Evolutionary conservation across 1,140 invertebrate species (phyloP).

Genomic region (Acromyrmex heyeri): DNA sequence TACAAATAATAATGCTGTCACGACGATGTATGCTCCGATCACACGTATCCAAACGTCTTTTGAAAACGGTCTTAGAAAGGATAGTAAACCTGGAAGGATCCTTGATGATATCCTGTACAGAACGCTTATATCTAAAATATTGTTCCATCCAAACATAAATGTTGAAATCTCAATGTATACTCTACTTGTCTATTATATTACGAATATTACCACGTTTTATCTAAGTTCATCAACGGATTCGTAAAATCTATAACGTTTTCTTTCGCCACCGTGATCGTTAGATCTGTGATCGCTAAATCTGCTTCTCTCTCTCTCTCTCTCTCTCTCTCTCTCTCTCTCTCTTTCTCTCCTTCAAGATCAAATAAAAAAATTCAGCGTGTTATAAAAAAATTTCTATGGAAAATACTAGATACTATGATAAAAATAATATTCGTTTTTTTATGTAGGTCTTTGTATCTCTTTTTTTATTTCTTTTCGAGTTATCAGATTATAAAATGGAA

Average conservation of each 20-base stretch:
- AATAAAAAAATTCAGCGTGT: slow-evolving; percentile 34
- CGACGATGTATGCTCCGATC: slow-evolving; percentile 91
- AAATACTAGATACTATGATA: background rate
- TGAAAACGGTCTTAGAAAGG: slow-evolving; percentile 95
- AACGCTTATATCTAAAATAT: slow-evolving; percentile 91
- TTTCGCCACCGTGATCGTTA: slow-evolving; percentile 95
- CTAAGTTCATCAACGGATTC: slow-evolving; percentile 95
- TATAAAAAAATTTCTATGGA: background rate
- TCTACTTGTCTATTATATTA: background rate
- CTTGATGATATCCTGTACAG: slow-evolving; percentile 93
- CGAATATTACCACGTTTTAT: slow-evolving; percentile 79
- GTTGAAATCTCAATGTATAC: background rate
- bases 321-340: no score
- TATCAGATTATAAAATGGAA: background rate
- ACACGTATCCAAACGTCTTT: slow-evolving; percentile 93
- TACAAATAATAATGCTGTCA: slow-evolving; percentile 93
- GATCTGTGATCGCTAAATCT: slow-evolving; percentile 93
- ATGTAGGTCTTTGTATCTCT: background rate
- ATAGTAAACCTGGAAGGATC: slow-evolving; percentile 92
- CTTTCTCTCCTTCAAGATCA: slow-evolving; percentile 83
- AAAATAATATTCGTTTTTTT: background rate
- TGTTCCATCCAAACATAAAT: background rate
- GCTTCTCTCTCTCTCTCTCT: slow-evolving; percentile 82
- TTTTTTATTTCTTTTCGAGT: background rate
- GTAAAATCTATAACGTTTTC: slow-evolving; percentile 95